Evolutionary conservation across 2,888 invertebrate species (phyloP).

Genomic region (Zootermopsis nevadensis): DNA sequence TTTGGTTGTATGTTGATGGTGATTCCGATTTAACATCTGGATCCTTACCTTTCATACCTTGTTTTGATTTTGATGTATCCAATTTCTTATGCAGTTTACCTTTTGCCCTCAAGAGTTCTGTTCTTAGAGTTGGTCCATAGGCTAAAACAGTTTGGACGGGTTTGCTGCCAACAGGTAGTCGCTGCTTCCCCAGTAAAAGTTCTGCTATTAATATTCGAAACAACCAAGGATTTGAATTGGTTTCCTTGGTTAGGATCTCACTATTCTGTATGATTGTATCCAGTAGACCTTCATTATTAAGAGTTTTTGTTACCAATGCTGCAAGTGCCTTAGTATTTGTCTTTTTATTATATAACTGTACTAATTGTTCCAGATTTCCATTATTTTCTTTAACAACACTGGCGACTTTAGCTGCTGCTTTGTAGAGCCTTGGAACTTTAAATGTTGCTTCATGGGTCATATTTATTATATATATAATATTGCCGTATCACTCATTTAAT

Average conservation of each 20-base stretch:
- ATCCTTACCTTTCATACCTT: not conserved
- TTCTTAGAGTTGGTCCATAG: conserved; percentile 7
- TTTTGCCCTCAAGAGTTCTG: conserved; percentile 11
- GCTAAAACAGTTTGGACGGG: conserved; percentile 14
- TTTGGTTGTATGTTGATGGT: too few species aligned
- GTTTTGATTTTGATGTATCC: not conserved
- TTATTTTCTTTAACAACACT: not conserved
- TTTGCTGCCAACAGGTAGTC: conserved; percentile 22
- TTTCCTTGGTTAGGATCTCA: not conserved
- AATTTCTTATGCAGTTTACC: not conserved
- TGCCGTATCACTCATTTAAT: too few species aligned
- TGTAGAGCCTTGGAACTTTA: conserved; percentile 31
- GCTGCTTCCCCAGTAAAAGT: conserved; percentile 37
- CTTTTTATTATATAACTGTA: not conserved
- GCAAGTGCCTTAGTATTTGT: conserved; percentile 21
- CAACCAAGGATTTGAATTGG: not conserved
- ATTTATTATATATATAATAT: too few species aligned
- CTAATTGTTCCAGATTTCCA: conserved; percentile 25
- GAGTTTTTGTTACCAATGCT: not conserved
- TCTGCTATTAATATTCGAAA: conserved; percentile 24
- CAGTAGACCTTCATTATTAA: not conserved
- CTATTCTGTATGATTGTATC: conserved; percentile 20
- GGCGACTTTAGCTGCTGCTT: conserved; percentile 10
- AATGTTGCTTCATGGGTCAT: conserved; percentile 6
- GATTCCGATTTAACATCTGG: not conserved